A percentile compares a stretch with the other conserved stretches of the same genome.
phyloP scores from a whole-genome alignment of 2,888 invertebrate species.

The Meiosimyza decipiens region DNA sequence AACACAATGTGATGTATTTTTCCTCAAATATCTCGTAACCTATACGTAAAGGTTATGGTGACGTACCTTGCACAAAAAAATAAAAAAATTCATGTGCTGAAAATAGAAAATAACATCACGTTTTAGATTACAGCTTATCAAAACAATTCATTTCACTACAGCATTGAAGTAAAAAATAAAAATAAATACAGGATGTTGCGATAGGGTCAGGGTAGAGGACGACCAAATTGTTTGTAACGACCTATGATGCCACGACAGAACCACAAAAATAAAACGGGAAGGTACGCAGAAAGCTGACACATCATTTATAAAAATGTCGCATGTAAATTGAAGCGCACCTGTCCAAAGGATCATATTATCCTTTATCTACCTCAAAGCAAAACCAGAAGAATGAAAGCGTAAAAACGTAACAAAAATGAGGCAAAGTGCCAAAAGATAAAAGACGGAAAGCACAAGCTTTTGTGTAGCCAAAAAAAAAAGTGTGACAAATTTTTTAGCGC shows the following conservation, averaged over 20 bases:
- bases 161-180: neutral
- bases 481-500: slow-evolving; percentile 28
- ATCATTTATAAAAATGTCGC: slow-evolving; percentile 55
- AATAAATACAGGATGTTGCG: neutral
- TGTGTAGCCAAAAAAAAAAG: slow-evolving; percentile 34
- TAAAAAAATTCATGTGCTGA: neutral
- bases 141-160: slow-evolving; percentile 50
- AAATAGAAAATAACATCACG: slow-evolving; percentile 55
- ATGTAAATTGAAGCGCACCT: slow-evolving; percentile 59
- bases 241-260: neutral
- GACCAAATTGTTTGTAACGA: no score
- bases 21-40: neutral
- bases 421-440: neutral
- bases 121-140: slow-evolving; percentile 62
- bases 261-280: slow-evolving; percentile 49
- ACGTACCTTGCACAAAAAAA: neutral
- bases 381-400: slow-evolving; percentile 10
- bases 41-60: neutral
- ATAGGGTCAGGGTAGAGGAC: no score
- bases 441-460: neutral
- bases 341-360: slow-evolving; percentile 37
- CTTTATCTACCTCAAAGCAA: slow-evolving; percentile 22
- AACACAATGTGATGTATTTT: neutral
- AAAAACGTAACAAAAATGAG: no score
- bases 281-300: slow-evolving; percentile 53